These are phyloP conservation scores for Babylonia areolata DNA, from an alignment of 1,140 invertebrate genomes.

Conservation along the genomic window DNA sequence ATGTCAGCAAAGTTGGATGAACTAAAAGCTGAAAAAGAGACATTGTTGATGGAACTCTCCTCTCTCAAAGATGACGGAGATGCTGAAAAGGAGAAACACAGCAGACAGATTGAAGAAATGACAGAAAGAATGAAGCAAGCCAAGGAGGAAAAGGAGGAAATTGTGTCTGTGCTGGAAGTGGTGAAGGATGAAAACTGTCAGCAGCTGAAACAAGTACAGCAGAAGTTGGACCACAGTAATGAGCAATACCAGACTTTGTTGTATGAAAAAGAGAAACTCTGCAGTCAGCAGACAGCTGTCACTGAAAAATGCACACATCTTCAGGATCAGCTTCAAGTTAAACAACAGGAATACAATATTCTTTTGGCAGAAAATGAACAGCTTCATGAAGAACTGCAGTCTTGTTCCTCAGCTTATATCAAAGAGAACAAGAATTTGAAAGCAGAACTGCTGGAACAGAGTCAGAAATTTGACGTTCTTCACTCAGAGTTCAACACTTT, in stretches of 20 bases:
- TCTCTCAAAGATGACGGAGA: neutral
- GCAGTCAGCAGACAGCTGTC: neutral
- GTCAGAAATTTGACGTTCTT: neutral
- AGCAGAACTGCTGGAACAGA: neutral
- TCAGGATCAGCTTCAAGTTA: neutral
- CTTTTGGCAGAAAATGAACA: constrained; percentile 14
- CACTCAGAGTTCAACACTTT: neutral
- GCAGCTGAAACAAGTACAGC: neutral
- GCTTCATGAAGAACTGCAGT: constrained; percentile 5
- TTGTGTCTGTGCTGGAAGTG: neutral
- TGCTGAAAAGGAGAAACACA: neutral
- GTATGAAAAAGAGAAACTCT: neutral
- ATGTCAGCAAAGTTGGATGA: constrained; percentile 26
- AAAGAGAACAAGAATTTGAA: neutral
- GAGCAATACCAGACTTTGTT: neutral
- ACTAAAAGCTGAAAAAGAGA: constrained; percentile 26
- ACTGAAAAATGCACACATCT: neutral
- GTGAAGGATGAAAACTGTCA: neutral
- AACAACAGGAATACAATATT: constrained; percentile 5
- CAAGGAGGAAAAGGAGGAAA: neutral
- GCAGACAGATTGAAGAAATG: neutral
- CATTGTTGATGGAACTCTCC: neutral
- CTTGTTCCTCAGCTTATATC: neutral
- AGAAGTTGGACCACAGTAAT: neutral
- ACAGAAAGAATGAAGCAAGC: neutral